Conservation (phyloP, 2,113 vertebrate genomes). For the Gopherus flavomarginatus region DNA sequence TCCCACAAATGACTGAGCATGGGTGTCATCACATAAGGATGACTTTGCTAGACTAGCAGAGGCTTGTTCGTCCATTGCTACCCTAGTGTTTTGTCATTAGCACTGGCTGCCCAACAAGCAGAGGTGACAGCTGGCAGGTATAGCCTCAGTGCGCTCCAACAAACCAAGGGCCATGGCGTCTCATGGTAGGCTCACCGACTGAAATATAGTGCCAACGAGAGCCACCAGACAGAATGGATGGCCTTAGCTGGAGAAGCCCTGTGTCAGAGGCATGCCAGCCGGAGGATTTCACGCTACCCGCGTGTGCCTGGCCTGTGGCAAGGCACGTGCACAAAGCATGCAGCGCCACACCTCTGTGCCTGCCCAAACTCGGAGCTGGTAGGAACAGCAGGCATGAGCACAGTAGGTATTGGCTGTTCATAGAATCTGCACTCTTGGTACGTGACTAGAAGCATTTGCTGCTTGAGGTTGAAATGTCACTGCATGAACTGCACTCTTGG, state of each 20-base stretch:
- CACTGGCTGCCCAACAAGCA: not conserved
- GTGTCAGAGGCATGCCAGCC: not conserved
- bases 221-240: not conserved
- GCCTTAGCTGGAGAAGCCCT: not conserved
- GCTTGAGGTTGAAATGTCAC: not conserved
- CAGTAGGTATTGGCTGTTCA: not conserved
- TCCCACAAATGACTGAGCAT: not conserved
- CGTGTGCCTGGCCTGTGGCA: not conserved
- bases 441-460: not conserved
- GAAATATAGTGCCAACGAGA: not conserved
- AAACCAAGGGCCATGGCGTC: not conserved
- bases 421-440: not conserved
- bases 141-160: not conserved
- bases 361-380: not conserved
- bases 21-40: not conserved
- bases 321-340: no score
- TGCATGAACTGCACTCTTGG: not conserved
- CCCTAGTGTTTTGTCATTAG: not conserved
- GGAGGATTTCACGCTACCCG: not conserved
- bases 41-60: not conserved
- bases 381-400: not conserved
- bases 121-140: not conserved
- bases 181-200: not conserved
- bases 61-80: not conserved
- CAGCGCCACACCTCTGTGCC: not conserved